Conservation (phyloP, 2,797 vertebrate genomes). For the Etheostoma perlongum region DNA sequence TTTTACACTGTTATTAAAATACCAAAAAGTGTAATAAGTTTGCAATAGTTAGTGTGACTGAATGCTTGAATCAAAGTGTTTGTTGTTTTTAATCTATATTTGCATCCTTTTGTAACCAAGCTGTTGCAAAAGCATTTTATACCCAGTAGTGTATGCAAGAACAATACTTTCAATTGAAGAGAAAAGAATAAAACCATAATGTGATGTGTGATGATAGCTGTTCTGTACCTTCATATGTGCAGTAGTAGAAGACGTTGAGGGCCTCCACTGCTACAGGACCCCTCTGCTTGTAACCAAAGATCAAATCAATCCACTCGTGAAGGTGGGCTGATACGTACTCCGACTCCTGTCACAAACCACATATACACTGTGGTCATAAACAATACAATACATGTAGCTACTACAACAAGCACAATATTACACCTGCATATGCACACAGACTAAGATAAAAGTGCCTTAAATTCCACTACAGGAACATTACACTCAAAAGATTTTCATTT, state of each 20-base stretch:
- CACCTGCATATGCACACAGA: neutral
- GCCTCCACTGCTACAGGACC: conserved; percentile 94
- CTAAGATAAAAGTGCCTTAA: neutral
- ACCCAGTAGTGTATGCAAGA: no score
- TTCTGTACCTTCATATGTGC: conserved; percentile 83
- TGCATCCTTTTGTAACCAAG: no score
- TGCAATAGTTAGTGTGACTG: no score
- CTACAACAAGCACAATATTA: neutral
- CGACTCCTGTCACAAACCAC: conserved; percentile 86
- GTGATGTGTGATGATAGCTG: neutral
- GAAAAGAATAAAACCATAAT: neutral
- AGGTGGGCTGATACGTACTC: conserved; percentile 95
- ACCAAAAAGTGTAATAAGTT: no score
- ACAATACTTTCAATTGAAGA: neutral
- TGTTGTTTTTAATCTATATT: no score
- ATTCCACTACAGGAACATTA: neutral
- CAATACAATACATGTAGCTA: neutral
- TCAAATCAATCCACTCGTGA: conserved; percentile 97
- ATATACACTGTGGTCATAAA: neutral
- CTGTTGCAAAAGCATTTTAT: no score
- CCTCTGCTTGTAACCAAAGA: conserved; percentile 96
- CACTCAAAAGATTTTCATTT: neutral
- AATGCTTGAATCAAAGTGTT: no score
- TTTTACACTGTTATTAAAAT: no score
- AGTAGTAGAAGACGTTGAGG: conserved; percentile 97